A percentile compares a stretch with the other conserved stretches of the same genome.
Evolutionary conservation across 2,888 invertebrate genomes (phyloP).

Genomic region (Sphinx pinastri): DNA sequence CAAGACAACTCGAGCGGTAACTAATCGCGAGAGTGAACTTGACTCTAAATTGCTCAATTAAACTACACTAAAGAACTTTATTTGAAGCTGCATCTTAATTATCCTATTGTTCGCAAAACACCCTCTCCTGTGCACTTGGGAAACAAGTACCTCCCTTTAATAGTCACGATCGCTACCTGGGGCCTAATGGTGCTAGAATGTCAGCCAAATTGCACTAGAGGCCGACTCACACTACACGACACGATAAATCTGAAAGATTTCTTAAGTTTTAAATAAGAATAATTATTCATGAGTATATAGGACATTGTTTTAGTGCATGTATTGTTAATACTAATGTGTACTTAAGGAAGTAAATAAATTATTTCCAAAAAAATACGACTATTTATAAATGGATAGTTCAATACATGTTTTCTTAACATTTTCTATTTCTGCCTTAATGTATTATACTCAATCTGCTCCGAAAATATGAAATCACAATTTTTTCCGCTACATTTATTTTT

Average conservation of each 20-base stretch:
- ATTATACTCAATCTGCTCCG: not conserved
- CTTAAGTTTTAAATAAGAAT: not conserved
- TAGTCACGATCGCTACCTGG: slow-evolving; percentile 56
- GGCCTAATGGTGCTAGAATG: slow-evolving; percentile 48
- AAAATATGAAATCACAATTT: slow-evolving; percentile 3
- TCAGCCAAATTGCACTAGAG: slow-evolving; percentile 41
- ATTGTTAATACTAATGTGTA: too few species aligned
- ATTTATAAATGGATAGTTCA: too few species aligned
- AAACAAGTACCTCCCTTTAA: slow-evolving; percentile 42
- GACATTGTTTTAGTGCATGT: too few species aligned
- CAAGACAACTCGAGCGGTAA: not conserved
- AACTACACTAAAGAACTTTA: slow-evolving; percentile 17
- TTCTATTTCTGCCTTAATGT: too few species aligned
- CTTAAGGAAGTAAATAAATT: too few species aligned
- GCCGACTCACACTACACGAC: not conserved
- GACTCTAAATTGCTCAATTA: slow-evolving; percentile 23
- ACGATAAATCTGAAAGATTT: not conserved
- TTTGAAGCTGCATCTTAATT: slow-evolving; percentile 22
- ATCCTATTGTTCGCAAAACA: slow-evolving; percentile 23
- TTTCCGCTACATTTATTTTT: slow-evolving; percentile 1
- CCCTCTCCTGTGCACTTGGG: slow-evolving; percentile 32
- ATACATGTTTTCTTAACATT: too few species aligned
- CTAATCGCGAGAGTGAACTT: not conserved
- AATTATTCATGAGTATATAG: too few species aligned
- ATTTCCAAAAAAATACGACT: too few species aligned